A percentile compares a stretch with the other conserved stretches of the same genome.
Conservation (phyloP, 2,888 invertebrate genomes). For the Aphrophora alni region DNA sequence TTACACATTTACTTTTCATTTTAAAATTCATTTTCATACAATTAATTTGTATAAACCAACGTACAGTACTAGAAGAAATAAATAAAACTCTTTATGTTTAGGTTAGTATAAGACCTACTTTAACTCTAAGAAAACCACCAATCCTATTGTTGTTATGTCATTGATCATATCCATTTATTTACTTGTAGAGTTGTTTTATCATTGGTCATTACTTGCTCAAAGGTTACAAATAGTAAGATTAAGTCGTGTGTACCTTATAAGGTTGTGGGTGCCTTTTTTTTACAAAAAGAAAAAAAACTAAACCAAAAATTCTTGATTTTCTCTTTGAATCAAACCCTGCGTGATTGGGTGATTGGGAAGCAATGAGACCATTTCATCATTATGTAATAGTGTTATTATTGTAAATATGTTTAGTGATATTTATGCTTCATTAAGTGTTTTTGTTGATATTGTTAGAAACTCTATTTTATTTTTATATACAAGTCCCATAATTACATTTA, state of each 20-base stretch:
- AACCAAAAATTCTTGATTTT: not conserved
- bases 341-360: not conserved
- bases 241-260: not conserved
- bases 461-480: too few relatives aligned
- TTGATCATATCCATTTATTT: not conserved
- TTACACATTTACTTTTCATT: too few relatives aligned
- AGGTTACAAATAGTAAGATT: not conserved
- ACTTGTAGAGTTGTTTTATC: not conserved
- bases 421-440: not conserved
- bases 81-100: not conserved
- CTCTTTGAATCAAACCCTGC: not conserved
- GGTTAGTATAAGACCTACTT: not conserved
- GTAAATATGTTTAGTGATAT: not conserved
- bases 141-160: slow-evolving; percentile 2
- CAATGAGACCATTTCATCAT: not conserved
- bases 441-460: too few relatives aligned
- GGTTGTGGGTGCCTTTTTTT: slow-evolving; percentile 1
- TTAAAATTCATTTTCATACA: too few relatives aligned
- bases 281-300: not conserved
- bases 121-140: slow-evolving; percentile 13
- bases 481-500: too few relatives aligned
- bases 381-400: not conserved
- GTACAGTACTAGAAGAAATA: not conserved
- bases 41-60: too few relatives aligned
- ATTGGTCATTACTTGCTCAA: slow-evolving; percentile 6